phyloP scores from a whole-genome alignment of 2,113 vertebrate genomes.

The Asarcornis scutulata region DNA sequence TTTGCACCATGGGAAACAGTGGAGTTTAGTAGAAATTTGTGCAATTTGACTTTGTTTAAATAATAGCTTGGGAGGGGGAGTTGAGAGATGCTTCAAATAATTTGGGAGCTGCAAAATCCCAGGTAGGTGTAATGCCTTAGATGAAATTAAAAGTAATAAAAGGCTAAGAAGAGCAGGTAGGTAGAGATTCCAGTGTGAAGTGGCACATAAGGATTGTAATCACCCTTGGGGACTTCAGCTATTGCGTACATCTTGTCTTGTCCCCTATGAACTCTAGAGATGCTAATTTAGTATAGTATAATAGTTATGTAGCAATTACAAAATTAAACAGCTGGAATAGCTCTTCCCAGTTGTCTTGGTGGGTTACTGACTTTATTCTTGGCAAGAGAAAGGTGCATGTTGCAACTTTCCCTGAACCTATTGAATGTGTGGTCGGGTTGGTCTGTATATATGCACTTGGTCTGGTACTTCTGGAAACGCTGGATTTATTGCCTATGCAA shows the following conservation, averaged over 20 bases:
- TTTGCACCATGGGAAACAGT: neutral
- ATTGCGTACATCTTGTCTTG: neutral
- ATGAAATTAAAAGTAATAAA: neutral
- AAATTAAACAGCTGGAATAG: neutral
- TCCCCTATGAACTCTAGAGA: neutral
- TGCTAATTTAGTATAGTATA: neutral
- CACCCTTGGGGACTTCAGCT: neutral
- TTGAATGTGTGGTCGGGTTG: neutral
- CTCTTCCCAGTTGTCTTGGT: neutral
- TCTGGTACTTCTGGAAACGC: conserved; percentile 57
- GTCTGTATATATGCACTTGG: conserved; percentile 11
- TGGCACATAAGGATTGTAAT: neutral
- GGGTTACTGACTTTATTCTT: neutral
- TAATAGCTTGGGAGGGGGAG: neutral
- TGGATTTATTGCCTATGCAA: conserved; percentile 50
- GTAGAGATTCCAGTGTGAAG: neutral
- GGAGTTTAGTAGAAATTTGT: neutral
- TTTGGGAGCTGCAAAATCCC: conserved; percentile 12
- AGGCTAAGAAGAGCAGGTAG: conserved; percentile 9
- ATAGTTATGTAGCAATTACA: neutral
- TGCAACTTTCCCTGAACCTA: neutral
- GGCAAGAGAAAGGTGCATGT: neutral
- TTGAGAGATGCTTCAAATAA: neutral
- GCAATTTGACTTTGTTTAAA: conserved; percentile 2
- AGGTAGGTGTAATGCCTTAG: conserved; percentile 27